A percentile compares a stretch with the other conserved stretches of the same genome.
These are phyloP conservation scores for Otis tarda DNA, from an alignment of 2,113 vertebrate species.

Conservation along the genomic window DNA sequence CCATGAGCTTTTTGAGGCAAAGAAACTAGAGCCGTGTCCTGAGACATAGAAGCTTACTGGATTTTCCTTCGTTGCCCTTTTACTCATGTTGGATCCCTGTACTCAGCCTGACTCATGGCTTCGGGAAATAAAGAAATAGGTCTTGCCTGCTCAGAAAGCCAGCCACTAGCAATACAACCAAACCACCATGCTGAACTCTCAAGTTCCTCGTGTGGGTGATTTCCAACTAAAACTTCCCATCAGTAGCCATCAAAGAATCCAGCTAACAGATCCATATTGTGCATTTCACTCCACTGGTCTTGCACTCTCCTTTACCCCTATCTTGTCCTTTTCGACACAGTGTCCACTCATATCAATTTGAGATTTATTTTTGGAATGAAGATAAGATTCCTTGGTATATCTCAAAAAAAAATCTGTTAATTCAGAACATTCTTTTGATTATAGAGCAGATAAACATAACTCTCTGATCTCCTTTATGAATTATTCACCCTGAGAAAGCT, in stretches of 20 bases:
- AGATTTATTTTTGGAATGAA: not conserved
- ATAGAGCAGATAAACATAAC: not conserved
- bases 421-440: not conserved
- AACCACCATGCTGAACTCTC: not conserved
- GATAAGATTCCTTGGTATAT: not conserved
- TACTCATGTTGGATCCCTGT: not conserved
- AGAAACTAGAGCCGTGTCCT: not conserved
- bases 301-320: not conserved
- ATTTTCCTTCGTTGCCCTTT: not conserved
- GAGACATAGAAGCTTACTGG: not conserved
- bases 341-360: not conserved
- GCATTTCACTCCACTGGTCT: not conserved
- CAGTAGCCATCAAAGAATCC: not conserved
- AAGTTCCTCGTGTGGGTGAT: not conserved
- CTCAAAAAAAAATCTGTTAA: not conserved
- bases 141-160: not conserved
- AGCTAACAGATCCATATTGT: not conserved
- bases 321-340: not conserved
- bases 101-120: not conserved
- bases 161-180: not conserved
- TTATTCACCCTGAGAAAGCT: not conserved
- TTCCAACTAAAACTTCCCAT: not conserved
- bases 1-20: not conserved
- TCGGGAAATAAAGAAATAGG: not conserved
- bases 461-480: not conserved